Conservation (phyloP, 2,888 invertebrate species). For the Hetaerina titia region DNA sequence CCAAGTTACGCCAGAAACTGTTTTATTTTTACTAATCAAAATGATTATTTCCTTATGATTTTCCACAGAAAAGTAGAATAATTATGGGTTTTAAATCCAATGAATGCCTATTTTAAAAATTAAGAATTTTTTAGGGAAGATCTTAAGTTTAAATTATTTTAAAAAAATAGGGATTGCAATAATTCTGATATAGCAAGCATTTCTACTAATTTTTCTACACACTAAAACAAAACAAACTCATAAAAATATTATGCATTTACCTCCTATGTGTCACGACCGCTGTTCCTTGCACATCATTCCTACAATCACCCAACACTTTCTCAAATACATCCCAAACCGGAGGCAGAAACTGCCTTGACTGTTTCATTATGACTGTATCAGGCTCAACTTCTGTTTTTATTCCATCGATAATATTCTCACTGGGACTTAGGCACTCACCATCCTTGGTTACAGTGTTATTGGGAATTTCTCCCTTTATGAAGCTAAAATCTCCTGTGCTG, state of each 20-base stretch:
- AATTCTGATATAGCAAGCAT: too few relatives aligned
- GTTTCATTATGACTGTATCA: neutral
- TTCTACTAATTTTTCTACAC: neutral
- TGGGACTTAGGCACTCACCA: neutral
- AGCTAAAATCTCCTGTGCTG: neutral
- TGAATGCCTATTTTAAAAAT: too few relatives aligned
- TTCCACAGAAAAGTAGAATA: too few relatives aligned
- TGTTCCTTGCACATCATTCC: conserved; percentile 50
- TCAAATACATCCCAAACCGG: conserved; percentile 74
- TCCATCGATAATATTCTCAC: neutral
- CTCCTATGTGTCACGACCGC: conserved; percentile 53
- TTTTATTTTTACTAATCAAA: too few relatives aligned
- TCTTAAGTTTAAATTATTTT: too few relatives aligned
- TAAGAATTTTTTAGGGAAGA: too few relatives aligned
- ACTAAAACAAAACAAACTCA: neutral
- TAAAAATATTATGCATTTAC: neutral
- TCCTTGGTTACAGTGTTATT: neutral
- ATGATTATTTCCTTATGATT: too few relatives aligned
- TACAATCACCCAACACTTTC: conserved; percentile 70
- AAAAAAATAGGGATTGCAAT: too few relatives aligned
- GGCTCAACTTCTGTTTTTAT: conserved; percentile 9
- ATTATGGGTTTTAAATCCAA: too few relatives aligned
- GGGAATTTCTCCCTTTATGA: neutral
- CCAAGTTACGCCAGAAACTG: too few relatives aligned
- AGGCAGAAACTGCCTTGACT: conserved; percentile 71